These are phyloP conservation scores for Morbakka virulenta DNA, from an alignment of 30 jellyfish, hydroid and myxozoan species.

Conservation along the genomic window DNA sequence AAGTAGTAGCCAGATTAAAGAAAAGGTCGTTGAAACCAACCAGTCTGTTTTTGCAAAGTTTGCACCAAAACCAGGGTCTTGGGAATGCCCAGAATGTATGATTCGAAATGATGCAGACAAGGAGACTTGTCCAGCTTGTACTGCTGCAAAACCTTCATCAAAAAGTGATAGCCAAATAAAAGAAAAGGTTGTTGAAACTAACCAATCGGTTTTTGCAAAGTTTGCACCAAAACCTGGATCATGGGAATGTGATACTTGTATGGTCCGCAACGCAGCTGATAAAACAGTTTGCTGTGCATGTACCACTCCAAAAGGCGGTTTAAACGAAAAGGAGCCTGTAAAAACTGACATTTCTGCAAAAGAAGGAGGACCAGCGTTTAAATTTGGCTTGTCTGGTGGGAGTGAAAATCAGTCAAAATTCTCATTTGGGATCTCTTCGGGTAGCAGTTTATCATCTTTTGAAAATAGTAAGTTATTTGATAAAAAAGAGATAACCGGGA, in stretches of 20 bases:
- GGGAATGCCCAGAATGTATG: slow-evolving; percentile 53
- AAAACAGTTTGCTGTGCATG: slow-evolving; percentile 63
- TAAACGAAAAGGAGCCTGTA: too few relatives aligned
- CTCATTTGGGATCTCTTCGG: slow-evolving; percentile 1
- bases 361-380: not conserved
- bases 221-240: slow-evolving; percentile 19
- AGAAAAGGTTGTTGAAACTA: not conserved
- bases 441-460: not conserved
- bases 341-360: slow-evolving; percentile 3
- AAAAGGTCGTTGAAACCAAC: not conserved
- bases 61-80: slow-evolving; percentile 31
- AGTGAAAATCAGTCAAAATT: not conserved
- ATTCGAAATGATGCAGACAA: slow-evolving; percentile 6
- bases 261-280: slow-evolving; percentile 39
- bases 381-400: not conserved
- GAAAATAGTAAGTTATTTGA: not conserved
- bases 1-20: not conserved
- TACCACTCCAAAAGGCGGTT: slow-evolving; percentile 43
- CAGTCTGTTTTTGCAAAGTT: slow-evolving; percentile 12
- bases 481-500: too few relatives aligned
- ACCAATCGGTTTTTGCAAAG: not conserved
- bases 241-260: slow-evolving; percentile 81
- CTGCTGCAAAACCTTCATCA: slow-evolving; percentile 15
- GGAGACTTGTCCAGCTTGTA: slow-evolving; percentile 65
- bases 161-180: slow-evolving; percentile 3